Base-by-base conservation (phyloP, 2,113 vertebrate genomes). In the Manacus vitellinus region DNA sequence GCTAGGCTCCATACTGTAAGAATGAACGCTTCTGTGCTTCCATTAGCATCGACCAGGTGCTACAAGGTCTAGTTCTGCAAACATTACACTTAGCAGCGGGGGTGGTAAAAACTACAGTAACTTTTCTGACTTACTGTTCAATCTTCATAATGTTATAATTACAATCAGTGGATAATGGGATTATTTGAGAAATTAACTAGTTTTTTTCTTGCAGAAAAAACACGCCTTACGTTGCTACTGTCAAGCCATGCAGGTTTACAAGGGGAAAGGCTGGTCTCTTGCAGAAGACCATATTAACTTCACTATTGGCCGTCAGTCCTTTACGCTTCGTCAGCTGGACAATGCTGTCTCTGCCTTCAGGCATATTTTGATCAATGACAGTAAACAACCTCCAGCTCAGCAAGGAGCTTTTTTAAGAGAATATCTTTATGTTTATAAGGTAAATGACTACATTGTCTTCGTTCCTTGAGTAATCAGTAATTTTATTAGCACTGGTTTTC, bases 211-310 rank as follows among this genome's bases (percentile, higher is more conserved):
- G 30, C 92, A 99, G 99, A 99, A 98, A 85, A 99, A 98, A 56
- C 99, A 99, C 33, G 99, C 99, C 13, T 98, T 99, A 90, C 99
- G 99, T 49, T 99, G 99, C 96, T 99, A 99, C 97, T 99, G 98
- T 96, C 99, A 99, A 97, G 99, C 99, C 82, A 99, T 99, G 99
- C 99, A 99, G 97, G 99, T 99, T 85, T 99, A 99, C 96, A 99
- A 99, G 96, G 99, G 99, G 31, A 99, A 99, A 88, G 99, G 99
- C 85, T 99, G 99, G 99, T 99, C 99, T 87, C 97, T 99, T 63
- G 99, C 99, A 33, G 99, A 99, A 92, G 99, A 99, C 95, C 99
- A 99, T 73, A 99, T 99, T 94, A 99, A 99, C 97, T 99, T 99
- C 96, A 99, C 99, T 35, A 99, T 99, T 23, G 99, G 99, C 2